These are phyloP conservation scores for Misgurnus anguillicaudatus DNA, from an alignment of 2,113 vertebrate genomes.

Conservation along the genomic window DNA sequence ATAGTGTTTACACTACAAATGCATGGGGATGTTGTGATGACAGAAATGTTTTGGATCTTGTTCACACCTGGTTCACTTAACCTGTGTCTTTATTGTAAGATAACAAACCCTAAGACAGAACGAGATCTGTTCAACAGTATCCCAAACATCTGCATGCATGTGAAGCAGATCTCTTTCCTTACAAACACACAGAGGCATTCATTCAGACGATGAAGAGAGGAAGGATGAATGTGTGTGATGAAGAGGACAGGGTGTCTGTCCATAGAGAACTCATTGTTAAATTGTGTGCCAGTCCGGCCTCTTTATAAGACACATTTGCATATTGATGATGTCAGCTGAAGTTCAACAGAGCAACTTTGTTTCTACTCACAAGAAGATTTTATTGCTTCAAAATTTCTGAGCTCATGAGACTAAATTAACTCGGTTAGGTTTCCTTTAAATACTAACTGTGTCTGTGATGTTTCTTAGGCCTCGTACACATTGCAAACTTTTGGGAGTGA, in stretches of 20 bases:
- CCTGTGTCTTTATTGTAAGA: no score
- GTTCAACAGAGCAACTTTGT: conserved; percentile 64
- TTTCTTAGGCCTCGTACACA: no score
- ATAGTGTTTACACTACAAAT: no score
- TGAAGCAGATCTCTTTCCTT: conserved; percentile 60
- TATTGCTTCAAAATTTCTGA: not conserved
- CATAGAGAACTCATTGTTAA: conserved; percentile 76
- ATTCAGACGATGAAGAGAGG: conserved; percentile 68
- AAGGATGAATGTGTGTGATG: conserved; percentile 70
- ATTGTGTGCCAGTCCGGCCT: conserved; percentile 43
- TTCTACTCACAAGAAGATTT: not conserved
- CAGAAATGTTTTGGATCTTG: no score
- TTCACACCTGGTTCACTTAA: no score
- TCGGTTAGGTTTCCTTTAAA: not conserved
- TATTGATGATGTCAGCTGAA: conserved; percentile 70
- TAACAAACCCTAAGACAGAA: no score
- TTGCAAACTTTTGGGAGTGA: no score
- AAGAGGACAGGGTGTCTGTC: conserved; percentile 71
- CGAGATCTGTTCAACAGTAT: no score
- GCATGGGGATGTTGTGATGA: no score
- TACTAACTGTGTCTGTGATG: not conserved
- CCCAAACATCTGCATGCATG: conserved; percentile 74
- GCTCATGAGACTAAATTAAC: not conserved
- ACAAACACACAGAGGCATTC: conserved; percentile 78
- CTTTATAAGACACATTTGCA: conserved; percentile 64